phyloP scores from a whole-genome alignment of 1,140 invertebrate genomes.

The Oryzaephilus surinamensis region DNA sequence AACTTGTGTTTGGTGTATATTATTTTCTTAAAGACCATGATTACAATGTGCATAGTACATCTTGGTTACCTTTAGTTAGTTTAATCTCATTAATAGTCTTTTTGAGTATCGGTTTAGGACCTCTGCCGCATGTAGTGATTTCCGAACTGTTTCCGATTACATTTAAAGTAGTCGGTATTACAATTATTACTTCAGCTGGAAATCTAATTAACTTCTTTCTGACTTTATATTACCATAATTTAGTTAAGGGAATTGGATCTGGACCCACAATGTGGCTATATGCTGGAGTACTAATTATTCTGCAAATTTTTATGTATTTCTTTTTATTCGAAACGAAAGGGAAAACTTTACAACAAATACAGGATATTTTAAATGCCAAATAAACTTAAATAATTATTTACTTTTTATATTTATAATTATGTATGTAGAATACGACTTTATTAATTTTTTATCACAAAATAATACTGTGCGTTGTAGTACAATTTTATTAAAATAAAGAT shows the following conservation, averaged over 20 bases:
- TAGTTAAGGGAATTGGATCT: slow-evolving; percentile 51
- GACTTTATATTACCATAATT: slow-evolving; percentile 57
- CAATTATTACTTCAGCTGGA: slow-evolving; percentile 58
- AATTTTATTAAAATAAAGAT: too few species aligned
- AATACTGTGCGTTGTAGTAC: too few species aligned
- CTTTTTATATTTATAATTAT: too few species aligned
- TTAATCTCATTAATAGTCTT: slow-evolving; percentile 23
- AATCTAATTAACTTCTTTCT: slow-evolving; percentile 78
- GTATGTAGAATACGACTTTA: too few species aligned
- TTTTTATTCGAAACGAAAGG: slow-evolving; percentile 33
- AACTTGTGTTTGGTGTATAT: slow-evolving; percentile 26
- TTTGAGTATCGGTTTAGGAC: slow-evolving; percentile 52
- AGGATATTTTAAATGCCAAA: slow-evolving; percentile 30
- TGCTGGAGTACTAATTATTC: slow-evolving; percentile 51
- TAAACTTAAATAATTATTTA: too few species aligned
- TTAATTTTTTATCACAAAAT: too few species aligned
- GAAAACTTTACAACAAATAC: slow-evolving; percentile 22
- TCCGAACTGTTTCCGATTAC: slow-evolving; percentile 68
- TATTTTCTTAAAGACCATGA: slow-evolving; percentile 18
- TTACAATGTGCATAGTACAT: slow-evolving; percentile 16
- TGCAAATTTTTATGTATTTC: slow-evolving; percentile 39
- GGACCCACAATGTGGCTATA: slow-evolving; percentile 73
- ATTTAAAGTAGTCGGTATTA: slow-evolving; percentile 60
- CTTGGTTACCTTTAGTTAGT: slow-evolving; percentile 22
- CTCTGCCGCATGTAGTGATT: slow-evolving; percentile 73